These are phyloP conservation scores for Drosophila limbata DNA, from an alignment of 2,888 invertebrate genomes.

Conservation along the genomic window DNA sequence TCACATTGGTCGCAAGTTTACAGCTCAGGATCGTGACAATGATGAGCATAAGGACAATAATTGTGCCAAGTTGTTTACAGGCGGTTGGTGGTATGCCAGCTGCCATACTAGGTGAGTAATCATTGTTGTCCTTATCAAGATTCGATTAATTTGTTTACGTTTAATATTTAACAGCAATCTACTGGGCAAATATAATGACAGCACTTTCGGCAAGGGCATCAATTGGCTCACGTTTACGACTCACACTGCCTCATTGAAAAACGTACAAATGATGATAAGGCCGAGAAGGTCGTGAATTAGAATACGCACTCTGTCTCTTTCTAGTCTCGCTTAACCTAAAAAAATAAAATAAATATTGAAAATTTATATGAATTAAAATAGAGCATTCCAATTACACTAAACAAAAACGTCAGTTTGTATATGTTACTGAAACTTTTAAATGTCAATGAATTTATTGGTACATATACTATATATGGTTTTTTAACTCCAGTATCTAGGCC, in stretches of 20 bases:
- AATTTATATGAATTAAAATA: not conserved
- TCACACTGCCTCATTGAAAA: conserved; percentile 87
- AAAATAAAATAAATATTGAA: not conserved
- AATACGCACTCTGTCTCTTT: not conserved
- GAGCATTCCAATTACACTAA: not conserved
- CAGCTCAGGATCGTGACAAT: conserved; percentile 89
- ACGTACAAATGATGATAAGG: conserved; percentile 89
- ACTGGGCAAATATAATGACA: conserved; percentile 88
- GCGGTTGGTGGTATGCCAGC: conserved; percentile 91
- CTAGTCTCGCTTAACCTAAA: not conserved
- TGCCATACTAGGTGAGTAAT: conserved; percentile 87
- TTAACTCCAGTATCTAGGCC: too few relatives aligned
- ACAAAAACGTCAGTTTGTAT: not conserved
- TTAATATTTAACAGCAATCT: conserved; percentile 86
- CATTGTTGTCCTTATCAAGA: not conserved
- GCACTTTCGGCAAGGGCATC: conserved; percentile 87
- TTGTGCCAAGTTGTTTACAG: conserved; percentile 89
- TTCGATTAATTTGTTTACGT: not conserved
- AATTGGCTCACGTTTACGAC: conserved; percentile 90
- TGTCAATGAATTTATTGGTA: too few relatives aligned
- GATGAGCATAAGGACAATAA: conserved; percentile 89
- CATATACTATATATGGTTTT: too few relatives aligned
- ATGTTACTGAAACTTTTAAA: too few relatives aligned
- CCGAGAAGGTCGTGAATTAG: conserved; percentile 81
- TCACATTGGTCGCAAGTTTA: conserved; percentile 89